Base-by-base conservation (phyloP, 2,888 invertebrate species). In the Macaria notata region DNA sequence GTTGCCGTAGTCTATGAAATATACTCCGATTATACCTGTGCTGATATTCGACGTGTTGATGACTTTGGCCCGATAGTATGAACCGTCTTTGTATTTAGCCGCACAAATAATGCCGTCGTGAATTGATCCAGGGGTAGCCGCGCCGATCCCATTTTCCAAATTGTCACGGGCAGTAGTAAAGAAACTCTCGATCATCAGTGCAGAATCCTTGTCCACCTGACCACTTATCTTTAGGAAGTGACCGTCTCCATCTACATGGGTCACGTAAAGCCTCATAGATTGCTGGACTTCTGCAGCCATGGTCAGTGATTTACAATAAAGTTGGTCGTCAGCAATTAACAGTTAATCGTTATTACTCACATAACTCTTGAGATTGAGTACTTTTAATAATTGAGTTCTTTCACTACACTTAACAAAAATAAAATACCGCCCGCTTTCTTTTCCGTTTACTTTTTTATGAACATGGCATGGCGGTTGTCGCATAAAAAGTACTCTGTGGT, bases 171-270 rank as follows among this genome's bases (percentile, higher is more conserved):
- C 83, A 29, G 75, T 63, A 56, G 84, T 75, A 58, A 92, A 88
- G 46, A 90, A 68, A 56, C 90, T 91, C 73, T 95, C 94, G 47
- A 95, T 81, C 74, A 90, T 88, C 53, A 93, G 75, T 1, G 93
- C 92, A 45, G 92, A 80, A 60, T 88, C 85, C 69, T 93, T 92
- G 70, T 94, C 94, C 0, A 92, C 84, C 81, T 96, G 96, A 33
- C 95, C 96, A 89, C 94, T 95, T 74, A 96, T 88, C 86, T 93
- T 94, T 59, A 96, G 82, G 75, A 94, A 94, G 57, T 93, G 93
- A 36, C 94, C 94, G 61, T 94, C 94, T 50, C 93, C 92, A 72
- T 95, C 95, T 63, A 96, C 92, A 84, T 94, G 93, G 62, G 95
- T 95, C 71, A 95, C 92, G 66, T 87, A 92, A 48, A 94, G 82